Conservation (phyloP, 2,888 invertebrate species). For the Morinoia aosen region DNA sequence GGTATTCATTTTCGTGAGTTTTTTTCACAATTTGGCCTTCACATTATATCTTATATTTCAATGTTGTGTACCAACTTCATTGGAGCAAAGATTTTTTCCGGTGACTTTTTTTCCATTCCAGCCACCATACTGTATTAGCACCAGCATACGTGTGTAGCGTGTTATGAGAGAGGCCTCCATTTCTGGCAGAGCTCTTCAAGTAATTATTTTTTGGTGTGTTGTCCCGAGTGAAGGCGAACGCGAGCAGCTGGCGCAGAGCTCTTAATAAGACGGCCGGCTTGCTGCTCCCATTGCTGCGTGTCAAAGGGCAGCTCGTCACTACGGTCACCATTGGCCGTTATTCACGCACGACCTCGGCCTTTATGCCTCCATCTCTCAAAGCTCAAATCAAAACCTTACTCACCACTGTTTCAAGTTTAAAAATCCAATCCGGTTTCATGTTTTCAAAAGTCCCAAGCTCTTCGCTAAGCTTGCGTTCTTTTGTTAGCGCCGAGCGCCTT, state of each 20-base stretch:
- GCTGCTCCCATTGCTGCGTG: background rate
- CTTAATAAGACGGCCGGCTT: background rate
- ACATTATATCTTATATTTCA: no score
- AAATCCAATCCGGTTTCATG: conserved; percentile 55
- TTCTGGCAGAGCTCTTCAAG: background rate
- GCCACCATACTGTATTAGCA: background rate
- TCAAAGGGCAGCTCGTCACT: conserved; percentile 50
- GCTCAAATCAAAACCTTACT: conserved; percentile 51
- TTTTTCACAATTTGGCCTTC: no score
- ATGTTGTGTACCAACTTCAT: no score
- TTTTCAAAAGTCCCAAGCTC: conserved; percentile 28
- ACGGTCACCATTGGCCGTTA: conserved; percentile 49
- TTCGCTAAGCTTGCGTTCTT: conserved; percentile 37
- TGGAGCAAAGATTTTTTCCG: background rate
- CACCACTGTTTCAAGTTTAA: conserved; percentile 54
- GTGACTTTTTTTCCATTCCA: background rate
- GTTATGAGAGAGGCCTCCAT: background rate
- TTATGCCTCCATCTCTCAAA: background rate
- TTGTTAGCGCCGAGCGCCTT: conserved; percentile 16
- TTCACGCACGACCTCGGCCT: conserved; percentile 6
- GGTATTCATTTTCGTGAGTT: no score
- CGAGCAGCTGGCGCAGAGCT: conserved; percentile 25
- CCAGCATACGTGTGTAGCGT: background rate
- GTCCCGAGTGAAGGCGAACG: background rate
- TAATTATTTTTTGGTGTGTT: background rate